Conservation (phyloP, 2,113 vertebrate genomes). For the Neolamprologus ventralis region DNA sequence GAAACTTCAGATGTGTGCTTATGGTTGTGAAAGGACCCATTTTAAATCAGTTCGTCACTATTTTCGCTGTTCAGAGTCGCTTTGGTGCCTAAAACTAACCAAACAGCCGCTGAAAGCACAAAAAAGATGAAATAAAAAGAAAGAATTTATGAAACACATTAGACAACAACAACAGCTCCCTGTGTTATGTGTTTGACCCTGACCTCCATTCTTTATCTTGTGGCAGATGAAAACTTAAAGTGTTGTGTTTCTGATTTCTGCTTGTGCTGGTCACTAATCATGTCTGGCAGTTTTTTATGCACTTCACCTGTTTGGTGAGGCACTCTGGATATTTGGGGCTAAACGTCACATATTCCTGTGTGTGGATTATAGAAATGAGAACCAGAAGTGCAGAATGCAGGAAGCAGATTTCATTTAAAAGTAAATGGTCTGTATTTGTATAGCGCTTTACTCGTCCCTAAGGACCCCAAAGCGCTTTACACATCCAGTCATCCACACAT, state of each 20-base stretch:
- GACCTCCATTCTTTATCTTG: background rate
- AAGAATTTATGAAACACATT: background rate
- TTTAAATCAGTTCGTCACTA: background rate
- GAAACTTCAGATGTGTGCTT: fast-evolving
- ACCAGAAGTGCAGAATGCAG: background rate
- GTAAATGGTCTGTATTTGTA: fast-evolving
- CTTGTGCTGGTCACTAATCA: background rate
- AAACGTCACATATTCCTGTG: background rate
- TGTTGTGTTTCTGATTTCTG: background rate
- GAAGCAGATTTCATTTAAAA: background rate
- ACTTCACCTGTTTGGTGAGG: background rate
- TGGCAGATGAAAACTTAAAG: background rate
- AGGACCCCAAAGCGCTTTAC: background rate
- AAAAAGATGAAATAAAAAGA: background rate
- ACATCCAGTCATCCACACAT: fast-evolving
- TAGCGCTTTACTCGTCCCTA: fast-evolving
- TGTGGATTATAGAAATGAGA: fast-evolving
- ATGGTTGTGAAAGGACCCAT: background rate
- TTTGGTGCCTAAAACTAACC: background rate
- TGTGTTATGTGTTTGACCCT: fast-evolving
- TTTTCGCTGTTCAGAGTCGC: fast-evolving
- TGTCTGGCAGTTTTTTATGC: background rate
- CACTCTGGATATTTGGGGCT: background rate
- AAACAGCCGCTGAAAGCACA: fast-evolving
- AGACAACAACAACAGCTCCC: background rate